Evolutionary conservation across 2,888 invertebrate genomes (phyloP), one percentile per base, ranked within the genome.

Genomic region (Agapostemon virescens): DNA sequence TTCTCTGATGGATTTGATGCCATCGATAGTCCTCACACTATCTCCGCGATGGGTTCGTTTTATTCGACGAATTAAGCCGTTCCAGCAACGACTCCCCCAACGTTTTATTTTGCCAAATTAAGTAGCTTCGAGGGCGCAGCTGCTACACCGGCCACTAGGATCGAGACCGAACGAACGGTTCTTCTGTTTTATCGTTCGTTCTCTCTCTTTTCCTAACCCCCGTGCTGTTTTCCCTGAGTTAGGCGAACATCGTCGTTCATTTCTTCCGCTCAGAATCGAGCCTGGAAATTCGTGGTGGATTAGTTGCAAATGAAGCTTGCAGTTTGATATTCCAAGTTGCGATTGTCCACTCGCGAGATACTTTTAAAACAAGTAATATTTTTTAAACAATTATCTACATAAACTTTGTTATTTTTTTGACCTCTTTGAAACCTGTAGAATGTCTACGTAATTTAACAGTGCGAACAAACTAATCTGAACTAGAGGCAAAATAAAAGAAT

Each of bases 41-140:
- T 74, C 80, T 75, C 78, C 81, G 61, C 79, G 78, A 80, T 71
- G 63, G 76, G 79, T 75, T 74, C 84, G 84, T 81, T 86, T 84
- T 82, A 83, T 82, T 74, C 79, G 77, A 30, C 67, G 76, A 77
- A 81, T 71, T 77, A 81, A 82, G 71, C 55, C 70, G 81, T 74
- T 49, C 64, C 45, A 55, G 63, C 45, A 74, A 77, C 82, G 73
- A 77, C 68, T 63, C 45, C 42, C 13, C 30, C 23, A 55, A 55
- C 69, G 71, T 82, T 75, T 82, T 83, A 69, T 82, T 80, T 76
- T 71, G 79, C 77, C 42, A 71, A 81, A 82, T 82, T 85, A 83
- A 86, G 77, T 79, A 81, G 72, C 42, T 73, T 52, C 52, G 71
- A 70, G 71, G 30, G 68, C 63, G 23, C 82, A 82, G 77, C 77